A percentile compares a stretch with the other conserved stretches of the same genome.
These are phyloP conservation scores for Nyctibius grandis DNA, from an alignment of 2,797 vertebrate species.

Conservation along the genomic window DNA sequence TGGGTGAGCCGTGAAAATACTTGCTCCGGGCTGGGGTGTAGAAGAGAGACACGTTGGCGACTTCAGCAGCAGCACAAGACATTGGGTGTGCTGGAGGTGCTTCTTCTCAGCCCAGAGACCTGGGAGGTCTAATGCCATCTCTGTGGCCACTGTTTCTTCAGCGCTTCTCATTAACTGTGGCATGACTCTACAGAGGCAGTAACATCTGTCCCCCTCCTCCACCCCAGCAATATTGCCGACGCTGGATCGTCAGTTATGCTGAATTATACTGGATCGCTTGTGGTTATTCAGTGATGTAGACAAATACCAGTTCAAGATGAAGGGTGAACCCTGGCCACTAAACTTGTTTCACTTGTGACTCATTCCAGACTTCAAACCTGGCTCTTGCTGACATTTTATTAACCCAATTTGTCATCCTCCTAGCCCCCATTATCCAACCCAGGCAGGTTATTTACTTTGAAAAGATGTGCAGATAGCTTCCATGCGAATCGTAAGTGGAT, in stretches of 20 bases:
- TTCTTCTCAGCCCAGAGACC: background rate
- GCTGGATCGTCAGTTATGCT: background rate
- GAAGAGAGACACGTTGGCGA: background rate
- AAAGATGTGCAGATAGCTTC: constrained; percentile 30
- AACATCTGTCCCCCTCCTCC: background rate
- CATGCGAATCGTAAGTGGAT: constrained; percentile 11
- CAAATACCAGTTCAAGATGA: constrained; percentile 32
- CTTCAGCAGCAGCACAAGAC: background rate
- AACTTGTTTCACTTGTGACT: constrained; percentile 40
- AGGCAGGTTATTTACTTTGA: constrained; percentile 41
- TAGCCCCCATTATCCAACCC: constrained; percentile 11
- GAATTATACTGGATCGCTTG: background rate
- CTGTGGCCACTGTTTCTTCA: background rate
- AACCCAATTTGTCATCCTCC: constrained; percentile 36
- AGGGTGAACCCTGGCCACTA: background rate
- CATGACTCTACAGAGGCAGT: background rate
- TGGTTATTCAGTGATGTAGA: background rate
- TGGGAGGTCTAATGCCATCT: background rate
- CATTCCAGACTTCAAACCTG: constrained; percentile 39
- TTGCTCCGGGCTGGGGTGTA: background rate
- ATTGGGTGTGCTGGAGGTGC: background rate
- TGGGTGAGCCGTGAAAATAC: background rate
- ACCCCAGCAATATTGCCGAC: background rate
- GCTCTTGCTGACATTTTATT: constrained; percentile 43
- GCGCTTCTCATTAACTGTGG: background rate